Evolutionary conservation across 2,797 vertebrate species (phyloP).

Genomic region (Spea hammondii): DNA sequence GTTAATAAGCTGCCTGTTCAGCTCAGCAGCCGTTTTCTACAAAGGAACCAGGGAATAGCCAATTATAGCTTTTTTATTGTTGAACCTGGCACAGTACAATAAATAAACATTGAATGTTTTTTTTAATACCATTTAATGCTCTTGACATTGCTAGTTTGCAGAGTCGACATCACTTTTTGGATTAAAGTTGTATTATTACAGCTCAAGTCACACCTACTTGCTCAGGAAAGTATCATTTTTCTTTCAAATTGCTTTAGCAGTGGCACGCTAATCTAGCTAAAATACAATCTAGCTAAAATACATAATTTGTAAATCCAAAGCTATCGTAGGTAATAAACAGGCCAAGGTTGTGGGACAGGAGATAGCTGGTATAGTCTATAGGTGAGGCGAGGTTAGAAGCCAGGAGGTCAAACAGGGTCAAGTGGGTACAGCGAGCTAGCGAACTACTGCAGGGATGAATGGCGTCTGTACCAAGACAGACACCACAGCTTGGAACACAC

Average conservation of each 20-base stretch:
- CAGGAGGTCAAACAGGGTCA: too few species aligned
- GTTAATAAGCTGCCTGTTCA: slow-evolving; percentile 46
- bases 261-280: background rate
- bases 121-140: slow-evolving; percentile 27
- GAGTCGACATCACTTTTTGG: slow-evolving; percentile 14
- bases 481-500: too few species aligned
- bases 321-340: too few species aligned
- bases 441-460: background rate
- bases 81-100: slow-evolving; percentile 32
- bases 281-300: too few species aligned
- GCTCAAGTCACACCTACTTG: background rate
- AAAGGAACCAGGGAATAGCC: slow-evolving; percentile 48
- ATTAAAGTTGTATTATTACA: slow-evolving; percentile 26
- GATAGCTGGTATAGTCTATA: too few species aligned
- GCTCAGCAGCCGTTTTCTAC: slow-evolving; percentile 34
- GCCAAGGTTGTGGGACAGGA: too few species aligned
- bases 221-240: slow-evolving; percentile 6
- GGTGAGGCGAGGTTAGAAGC: too few species aligned
- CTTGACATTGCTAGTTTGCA: slow-evolving; percentile 23
- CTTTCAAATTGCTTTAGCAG: slow-evolving; percentile 5
- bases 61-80: slow-evolving; percentile 50
- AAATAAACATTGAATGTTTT: slow-evolving; percentile 43
- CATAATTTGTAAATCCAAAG: background rate
- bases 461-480: too few species aligned
- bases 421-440: too few species aligned